Conservation (phyloP, 64 coral and sea anemone genomes). For the Exaiptasia diaphana region DNA sequence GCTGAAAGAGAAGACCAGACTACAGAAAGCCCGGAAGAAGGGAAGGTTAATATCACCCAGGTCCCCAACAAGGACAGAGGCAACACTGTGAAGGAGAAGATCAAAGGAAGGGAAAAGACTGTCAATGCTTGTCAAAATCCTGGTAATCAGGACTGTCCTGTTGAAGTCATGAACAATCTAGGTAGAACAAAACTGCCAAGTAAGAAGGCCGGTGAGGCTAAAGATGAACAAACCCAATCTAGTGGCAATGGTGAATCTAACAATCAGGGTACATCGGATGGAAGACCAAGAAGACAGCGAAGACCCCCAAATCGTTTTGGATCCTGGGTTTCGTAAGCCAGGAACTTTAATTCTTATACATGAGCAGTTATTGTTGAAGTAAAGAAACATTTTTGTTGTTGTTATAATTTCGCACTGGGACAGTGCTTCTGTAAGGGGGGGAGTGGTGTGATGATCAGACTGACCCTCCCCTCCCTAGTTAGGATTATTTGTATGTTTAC, state of each 20-base stretch:
- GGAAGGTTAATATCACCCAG: not conserved
- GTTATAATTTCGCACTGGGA: too few relatives aligned
- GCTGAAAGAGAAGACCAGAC: not conserved
- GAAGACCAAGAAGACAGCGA: not conserved
- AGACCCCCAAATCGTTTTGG: not conserved
- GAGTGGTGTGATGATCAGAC: too few relatives aligned
- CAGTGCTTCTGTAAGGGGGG: too few relatives aligned
- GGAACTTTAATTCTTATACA: too few relatives aligned
- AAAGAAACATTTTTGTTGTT: too few relatives aligned
- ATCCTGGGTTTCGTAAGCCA: too few relatives aligned
- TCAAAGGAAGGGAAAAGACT: not conserved
- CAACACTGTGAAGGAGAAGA: not conserved
- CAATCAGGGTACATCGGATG: not conserved
- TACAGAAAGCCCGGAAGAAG: not conserved
- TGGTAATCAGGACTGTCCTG: slow-evolving; percentile 1
- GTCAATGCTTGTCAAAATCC: not conserved
- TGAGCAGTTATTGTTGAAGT: too few relatives aligned
- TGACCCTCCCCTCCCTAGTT: too few relatives aligned
- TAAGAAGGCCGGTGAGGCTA: not conserved
- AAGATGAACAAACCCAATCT: not conserved
- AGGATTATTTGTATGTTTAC: too few relatives aligned
- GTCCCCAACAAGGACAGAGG: not conserved
- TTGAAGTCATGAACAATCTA: not conserved
- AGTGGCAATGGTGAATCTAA: not conserved
- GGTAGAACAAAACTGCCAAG: not conserved